Base-by-base conservation (phyloP, 2,797 vertebrate species). In the Cichlasoma orientale region DNA sequence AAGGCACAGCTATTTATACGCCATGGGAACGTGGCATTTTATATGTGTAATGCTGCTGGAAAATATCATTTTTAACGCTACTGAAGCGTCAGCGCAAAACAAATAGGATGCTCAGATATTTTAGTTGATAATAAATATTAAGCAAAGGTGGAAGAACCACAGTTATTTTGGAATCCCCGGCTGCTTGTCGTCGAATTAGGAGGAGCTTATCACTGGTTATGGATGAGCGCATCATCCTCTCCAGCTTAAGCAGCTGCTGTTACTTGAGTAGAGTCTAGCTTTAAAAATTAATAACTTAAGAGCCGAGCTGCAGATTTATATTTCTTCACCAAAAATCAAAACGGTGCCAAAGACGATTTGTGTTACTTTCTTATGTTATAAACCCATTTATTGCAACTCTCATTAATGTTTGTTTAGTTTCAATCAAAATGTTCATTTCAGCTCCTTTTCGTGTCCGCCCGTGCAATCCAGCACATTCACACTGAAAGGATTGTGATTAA, bases 401-500 rank as follows among this genome's bases (percentile, higher is more conserved):
- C 23, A 4, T 36, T 72, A 31, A 58, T 70, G 14, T 61, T 7
- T 31, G 47, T 74, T 69, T 44, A 29, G 21, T 21, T 74, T 82
- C 14, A 66, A 25, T 71, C 47, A 10, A 59, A 33, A 75, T 50
- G 36, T 63, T 54, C 21, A 68, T 33, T 56, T 56, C 23, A 57
- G 41, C 23, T 66, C 11, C 23, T 66, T 47, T 66, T 47, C 47
- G 9, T 50, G 1, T 13, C 57, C 11, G 25, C 14, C n/a, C 7
- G 3, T 27, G 23, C 16, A 52, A 36, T 83, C 57, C 36, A 33
- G 69, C 13, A 50, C 53, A 80, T 76, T 83, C 21, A 83, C 56
- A 63, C 52, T 12, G 50, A 70, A 77, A 23, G 70, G 80, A 71
- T 88, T 61, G 72, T 56, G 71, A 80, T 82, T 72, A 61, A 79